Evolutionary conservation across 2,888 invertebrate genomes (phyloP), one percentile per base, ranked within the genome.

Genomic region (Drosophila infuscata): DNA sequence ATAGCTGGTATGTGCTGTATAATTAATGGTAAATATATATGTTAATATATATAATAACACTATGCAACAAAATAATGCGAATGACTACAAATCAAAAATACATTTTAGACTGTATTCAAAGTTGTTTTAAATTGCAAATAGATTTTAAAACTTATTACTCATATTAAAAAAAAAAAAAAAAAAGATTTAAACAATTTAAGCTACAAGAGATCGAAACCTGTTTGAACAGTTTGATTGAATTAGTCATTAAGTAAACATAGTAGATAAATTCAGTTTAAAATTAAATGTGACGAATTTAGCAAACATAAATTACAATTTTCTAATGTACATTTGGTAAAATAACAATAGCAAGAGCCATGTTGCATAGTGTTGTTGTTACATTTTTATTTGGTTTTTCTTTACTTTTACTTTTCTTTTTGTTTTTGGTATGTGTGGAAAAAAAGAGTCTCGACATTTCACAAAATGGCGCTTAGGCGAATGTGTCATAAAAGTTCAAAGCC

Each of bases 391-490:
- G 25, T 46, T 15, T 46, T 25, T 25, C 20, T 8, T 25, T 60
- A 51, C 25, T 8, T 48, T 46, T 49, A 43, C 20, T 35, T 32
- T 49, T 25, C 4, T 62, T 62, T 70, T 65, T 70, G 63, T 52
- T 75, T 63, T 72, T 52, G 65, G 60, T 38, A 25, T 56, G 36
- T 25, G 53, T 54, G 25, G 48, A 66, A 59, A 32, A 54, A 70
- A 53, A 67, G 65, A 67, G 65, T 81, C 58, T 71, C 46, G 74
- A 82, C 66, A 79, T 75, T 80, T 65, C 62, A 74, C 49, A 63
- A 29, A 15, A 46, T 53, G 70, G 65, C 66, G 67, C 46, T 54
- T 49, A 29, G 35, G 29, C 57, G 51, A 33, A 25, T 20, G 25
- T 51, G 35, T 70, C 64, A 57, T 63, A 72, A 71, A 49, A 49